These are phyloP conservation scores for Scomber colias DNA, from an alignment of 2,113 vertebrate genomes.

Conservation along the genomic window DNA sequence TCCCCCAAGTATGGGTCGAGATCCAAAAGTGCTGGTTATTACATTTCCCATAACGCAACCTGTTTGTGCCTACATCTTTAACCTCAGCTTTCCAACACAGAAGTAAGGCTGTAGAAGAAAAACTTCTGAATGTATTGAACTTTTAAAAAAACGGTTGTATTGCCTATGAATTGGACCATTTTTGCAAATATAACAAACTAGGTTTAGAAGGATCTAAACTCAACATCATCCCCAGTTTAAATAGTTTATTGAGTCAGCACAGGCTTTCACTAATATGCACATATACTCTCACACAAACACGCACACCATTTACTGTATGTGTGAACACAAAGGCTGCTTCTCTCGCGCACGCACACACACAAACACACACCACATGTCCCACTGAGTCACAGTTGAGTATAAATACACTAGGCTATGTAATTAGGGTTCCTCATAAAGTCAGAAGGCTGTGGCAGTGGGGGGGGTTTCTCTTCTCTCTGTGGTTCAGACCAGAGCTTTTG, in stretches of 20 bases:
- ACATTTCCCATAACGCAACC: too few species aligned
- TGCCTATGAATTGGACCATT: background rate
- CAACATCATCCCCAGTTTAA: slow-evolving; percentile 26
- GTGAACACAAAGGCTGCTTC: slow-evolving; percentile 45
- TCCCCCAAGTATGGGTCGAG: too few species aligned
- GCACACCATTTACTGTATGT: background rate
- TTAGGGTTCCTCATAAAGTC: slow-evolving; percentile 77
- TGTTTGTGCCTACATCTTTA: too few species aligned
- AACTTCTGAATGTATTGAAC: background rate
- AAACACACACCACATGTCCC: slow-evolving; percentile 65
- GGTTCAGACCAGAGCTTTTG: slow-evolving; percentile 49
- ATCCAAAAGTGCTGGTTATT: too few species aligned
- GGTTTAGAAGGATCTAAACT: background rate
- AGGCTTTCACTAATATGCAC: slow-evolving; percentile 48
- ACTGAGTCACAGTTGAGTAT: slow-evolving; percentile 75
- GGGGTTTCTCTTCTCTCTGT: slow-evolving; percentile 54
- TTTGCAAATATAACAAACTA: background rate
- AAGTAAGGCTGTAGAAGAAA: background rate
- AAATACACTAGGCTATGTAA: slow-evolving; percentile 78
- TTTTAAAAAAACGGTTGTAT: background rate
- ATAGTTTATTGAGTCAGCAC: slow-evolving; percentile 51
- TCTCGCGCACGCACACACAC: slow-evolving; percentile 30
- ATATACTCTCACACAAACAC: background rate
- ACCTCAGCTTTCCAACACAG: too few species aligned
- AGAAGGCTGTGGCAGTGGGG: slow-evolving; percentile 33